These are phyloP conservation scores for Lycodopsis pacificus DNA, from an alignment of 2,797 vertebrate species.

Conservation along the genomic window DNA sequence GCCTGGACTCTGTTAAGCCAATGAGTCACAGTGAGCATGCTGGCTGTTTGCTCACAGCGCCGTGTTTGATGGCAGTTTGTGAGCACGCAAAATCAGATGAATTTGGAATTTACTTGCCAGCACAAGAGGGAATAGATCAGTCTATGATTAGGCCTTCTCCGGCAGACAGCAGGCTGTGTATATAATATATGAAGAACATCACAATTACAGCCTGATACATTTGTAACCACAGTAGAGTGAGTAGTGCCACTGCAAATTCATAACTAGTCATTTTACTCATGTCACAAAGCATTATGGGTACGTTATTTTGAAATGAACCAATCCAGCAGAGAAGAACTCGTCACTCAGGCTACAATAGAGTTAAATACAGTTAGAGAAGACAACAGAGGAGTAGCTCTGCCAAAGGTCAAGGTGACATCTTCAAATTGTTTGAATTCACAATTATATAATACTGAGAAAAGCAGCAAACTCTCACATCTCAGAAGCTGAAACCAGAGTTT, in stretches of 20 bases:
- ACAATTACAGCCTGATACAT: conserved; percentile 25
- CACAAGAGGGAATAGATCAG: background rate
- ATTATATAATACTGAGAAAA: background rate
- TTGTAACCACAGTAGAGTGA: conserved; percentile 27
- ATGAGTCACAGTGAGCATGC: conserved; percentile 35
- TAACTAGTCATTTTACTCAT: conserved; percentile 16
- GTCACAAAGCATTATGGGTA: conserved; percentile 22
- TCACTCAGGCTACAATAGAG: background rate
- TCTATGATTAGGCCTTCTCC: conserved; percentile 10
- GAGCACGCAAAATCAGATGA: conserved; percentile 31
- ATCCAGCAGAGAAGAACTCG: background rate
- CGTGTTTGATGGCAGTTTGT: conserved; percentile 28
- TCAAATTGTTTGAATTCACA: background rate
- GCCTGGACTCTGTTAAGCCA: conserved; percentile 20
- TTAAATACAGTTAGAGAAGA: background rate
- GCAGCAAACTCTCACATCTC: background rate
- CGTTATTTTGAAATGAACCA: conserved; percentile 2
- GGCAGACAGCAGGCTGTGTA: conserved; percentile 16
- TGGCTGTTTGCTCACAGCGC: conserved; percentile 33
- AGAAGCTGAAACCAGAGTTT: background rate
- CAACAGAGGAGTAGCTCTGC: background rate
- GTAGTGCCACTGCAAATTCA: background rate
- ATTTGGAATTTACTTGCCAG: conserved; percentile 24
- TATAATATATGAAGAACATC: conserved; percentile 9
- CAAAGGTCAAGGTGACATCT: background rate